These are phyloP conservation scores for Semaprochilodus insignis DNA, from an alignment of 2,797 vertebrate genomes.

Conservation along the genomic window DNA sequence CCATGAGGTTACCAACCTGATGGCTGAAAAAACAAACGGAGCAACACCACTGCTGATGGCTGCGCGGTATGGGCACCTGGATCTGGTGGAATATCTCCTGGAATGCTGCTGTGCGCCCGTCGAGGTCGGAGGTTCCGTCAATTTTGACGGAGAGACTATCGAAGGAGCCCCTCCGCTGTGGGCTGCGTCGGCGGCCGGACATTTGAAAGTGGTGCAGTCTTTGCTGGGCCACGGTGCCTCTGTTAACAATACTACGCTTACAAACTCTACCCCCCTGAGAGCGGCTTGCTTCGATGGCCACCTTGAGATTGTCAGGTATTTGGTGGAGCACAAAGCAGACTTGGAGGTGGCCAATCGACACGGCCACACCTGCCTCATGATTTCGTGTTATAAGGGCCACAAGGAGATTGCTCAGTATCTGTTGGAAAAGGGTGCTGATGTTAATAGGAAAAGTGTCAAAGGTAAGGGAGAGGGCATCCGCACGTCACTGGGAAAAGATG, in stretches of 20 bases:
- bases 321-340: conserved; percentile 97
- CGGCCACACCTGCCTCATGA: conserved; percentile 98
- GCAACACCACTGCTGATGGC: conserved; percentile 96
- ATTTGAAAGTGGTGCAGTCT: conserved; percentile 95
- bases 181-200: conserved; percentile 95
- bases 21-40: conserved; percentile 95
- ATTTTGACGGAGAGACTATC: conserved; percentile 97
- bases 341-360: conserved; percentile 97
- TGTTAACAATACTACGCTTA: conserved; percentile 97
- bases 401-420: conserved; percentile 97
- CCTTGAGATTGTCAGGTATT: conserved; percentile 94
- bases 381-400: conserved; percentile 98
- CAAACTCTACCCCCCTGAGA: conserved; percentile 94
- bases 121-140: conserved; percentile 94
- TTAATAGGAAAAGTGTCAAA: conserved; percentile 98
- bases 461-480: conserved; percentile 75
- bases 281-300: conserved; percentile 98
- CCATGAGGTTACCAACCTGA: conserved; percentile 88
- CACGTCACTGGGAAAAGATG: not conserved
- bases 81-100: conserved; percentile 94
- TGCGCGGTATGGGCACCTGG: conserved; percentile 93
- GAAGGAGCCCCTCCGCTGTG: conserved; percentile 96
- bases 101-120: conserved; percentile 93
- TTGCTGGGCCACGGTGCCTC: conserved; percentile 93
- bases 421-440: conserved; percentile 95